Percentiles rank a stretch among this genome's conserved stretches.
These are phyloP conservation scores for Panzeria rudis DNA, from an alignment of 2,888 invertebrate species.

Conservation along the genomic window DNA sequence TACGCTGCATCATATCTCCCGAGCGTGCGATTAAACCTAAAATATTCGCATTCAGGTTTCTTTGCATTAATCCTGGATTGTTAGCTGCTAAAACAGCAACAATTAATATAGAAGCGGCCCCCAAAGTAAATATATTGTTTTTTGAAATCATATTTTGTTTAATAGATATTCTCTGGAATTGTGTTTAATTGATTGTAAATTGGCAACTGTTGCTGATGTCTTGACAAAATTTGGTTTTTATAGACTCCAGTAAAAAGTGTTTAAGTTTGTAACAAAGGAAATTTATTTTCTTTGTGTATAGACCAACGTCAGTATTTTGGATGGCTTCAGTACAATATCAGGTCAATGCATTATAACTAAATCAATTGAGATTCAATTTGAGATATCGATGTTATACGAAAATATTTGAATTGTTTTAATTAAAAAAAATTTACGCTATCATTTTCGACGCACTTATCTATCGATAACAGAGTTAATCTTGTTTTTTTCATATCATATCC, in stretches of 20 bases:
- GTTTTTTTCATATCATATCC: not conserved
- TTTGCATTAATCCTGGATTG: not conserved
- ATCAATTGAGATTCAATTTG: not conserved
- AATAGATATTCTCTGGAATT: not conserved
- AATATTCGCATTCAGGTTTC: not conserved
- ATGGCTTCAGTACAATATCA: not conserved
- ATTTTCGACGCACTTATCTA: not conserved
- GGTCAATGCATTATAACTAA: not conserved
- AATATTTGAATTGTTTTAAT: not conserved
- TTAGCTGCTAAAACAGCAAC: not conserved
- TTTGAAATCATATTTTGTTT: slow-evolving; percentile 2
- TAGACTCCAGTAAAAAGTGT: not conserved
- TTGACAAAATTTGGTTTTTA: not conserved
- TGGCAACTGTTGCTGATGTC: not conserved
- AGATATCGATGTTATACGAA: not conserved
- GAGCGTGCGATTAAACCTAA: slow-evolving; percentile 35
- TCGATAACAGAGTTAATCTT: not conserved
- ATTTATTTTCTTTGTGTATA: not conserved
- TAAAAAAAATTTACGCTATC: not conserved
- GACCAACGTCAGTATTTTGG: not conserved
- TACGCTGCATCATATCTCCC: not conserved
- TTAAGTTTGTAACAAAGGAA: not conserved
- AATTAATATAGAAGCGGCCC: not conserved
- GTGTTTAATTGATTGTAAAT: not conserved
- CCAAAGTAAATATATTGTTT: not conserved